A percentile compares a stretch with the other conserved stretches of the same genome.
These are phyloP conservation scores for Coendou prehensilis DNA, from an alignment of 2,797 vertebrate genomes.

Conservation along the genomic window DNA sequence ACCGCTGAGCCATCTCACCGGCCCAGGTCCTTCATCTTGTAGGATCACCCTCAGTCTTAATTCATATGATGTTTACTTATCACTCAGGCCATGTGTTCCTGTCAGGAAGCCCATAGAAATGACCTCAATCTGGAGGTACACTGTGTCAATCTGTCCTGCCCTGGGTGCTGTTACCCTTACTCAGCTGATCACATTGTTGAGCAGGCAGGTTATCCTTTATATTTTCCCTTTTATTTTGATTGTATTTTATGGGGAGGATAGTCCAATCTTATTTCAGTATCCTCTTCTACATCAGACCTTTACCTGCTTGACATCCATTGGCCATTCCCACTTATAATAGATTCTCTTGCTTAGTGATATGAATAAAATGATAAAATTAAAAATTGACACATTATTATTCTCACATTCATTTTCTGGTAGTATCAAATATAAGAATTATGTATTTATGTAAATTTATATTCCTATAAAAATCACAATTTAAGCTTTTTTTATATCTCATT, in stretches of 20 bases:
- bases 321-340: not conserved
- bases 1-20: too few relatives aligned
- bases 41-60: not conserved
- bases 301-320: not conserved
- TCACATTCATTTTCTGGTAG: slow-evolving; percentile 7
- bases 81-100: not conserved
- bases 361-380: not conserved
- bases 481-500: slow-evolving; percentile 6
- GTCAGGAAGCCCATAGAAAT: not conserved
- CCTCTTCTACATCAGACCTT: not conserved
- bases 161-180: not conserved
- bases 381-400: not conserved
- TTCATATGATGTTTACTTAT: not conserved
- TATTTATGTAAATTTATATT: slow-evolving; percentile 40
- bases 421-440: slow-evolving; percentile 29
- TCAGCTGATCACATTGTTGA: not conserved
- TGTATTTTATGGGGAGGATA: not conserved
- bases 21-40: not conserved
- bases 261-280: not conserved
- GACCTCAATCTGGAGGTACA: not conserved
- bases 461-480: not conserved
- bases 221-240: slow-evolving; percentile 25
- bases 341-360: not conserved
- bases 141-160: not conserved
- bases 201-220: not conserved